These are phyloP conservation scores for Zaprionus gabonicus DNA, from an alignment of 1,140 invertebrate genomes.

Conservation along the genomic window DNA sequence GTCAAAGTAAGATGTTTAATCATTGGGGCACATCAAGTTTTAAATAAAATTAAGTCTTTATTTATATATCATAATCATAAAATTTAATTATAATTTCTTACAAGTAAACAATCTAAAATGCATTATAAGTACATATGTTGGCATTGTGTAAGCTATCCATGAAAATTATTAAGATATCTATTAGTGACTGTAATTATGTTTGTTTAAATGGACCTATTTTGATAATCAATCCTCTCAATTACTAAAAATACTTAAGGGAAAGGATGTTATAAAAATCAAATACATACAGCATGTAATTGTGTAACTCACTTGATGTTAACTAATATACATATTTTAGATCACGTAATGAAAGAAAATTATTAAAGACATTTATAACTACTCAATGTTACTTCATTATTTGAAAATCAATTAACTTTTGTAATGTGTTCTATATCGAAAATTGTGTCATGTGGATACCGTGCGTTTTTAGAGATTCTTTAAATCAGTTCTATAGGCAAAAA, in stretches of 20 bases:
- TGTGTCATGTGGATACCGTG: constrained; percentile 49
- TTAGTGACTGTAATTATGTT: constrained; percentile 49
- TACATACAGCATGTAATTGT: constrained; percentile 48
- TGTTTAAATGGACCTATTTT: constrained; percentile 36
- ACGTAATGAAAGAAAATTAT: constrained; percentile 7
- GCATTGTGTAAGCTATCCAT: constrained; percentile 52
- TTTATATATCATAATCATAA: constrained; percentile 68
- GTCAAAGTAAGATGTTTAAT: too few species aligned
- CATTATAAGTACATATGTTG: constrained; percentile 72
- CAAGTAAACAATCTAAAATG: constrained; percentile 66
- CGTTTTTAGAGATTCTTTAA: constrained; percentile 56
- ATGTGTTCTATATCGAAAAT: constrained; percentile 11
- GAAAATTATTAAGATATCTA: constrained; percentile 52
- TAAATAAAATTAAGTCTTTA: constrained; percentile 68
- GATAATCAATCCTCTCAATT: constrained; percentile 34
- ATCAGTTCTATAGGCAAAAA: constrained; percentile 50
- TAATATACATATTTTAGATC: constrained; percentile 22
- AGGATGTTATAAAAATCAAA: constrained; percentile 39
- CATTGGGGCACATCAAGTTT: constrained; percentile 1
- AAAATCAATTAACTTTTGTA: constrained; percentile 24
- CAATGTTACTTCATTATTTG: constrained; percentile 9
- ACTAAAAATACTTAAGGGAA: constrained; percentile 42
- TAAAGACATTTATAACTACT: constrained; percentile 24
- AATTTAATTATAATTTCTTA: constrained; percentile 70
- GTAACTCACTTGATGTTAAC: constrained; percentile 12